These are phyloP conservation scores for Ormyrus thymus DNA, from an alignment of 2,888 invertebrate species.

Conservation along the genomic window DNA sequence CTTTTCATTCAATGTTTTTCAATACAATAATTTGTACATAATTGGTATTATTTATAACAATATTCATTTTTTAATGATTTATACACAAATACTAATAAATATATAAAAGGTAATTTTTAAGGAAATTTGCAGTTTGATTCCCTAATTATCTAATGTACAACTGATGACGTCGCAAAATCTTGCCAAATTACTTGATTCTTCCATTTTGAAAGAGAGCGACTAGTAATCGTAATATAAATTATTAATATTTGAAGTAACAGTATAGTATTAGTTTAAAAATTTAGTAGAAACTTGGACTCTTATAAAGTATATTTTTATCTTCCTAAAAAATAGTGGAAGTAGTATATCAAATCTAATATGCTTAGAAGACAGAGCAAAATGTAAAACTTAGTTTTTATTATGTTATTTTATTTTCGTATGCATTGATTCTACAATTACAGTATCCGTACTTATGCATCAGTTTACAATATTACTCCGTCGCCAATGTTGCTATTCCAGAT, in stretches of 20 bases:
- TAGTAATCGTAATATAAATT: background rate
- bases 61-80: too few species aligned
- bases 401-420: background rate
- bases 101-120: slow-evolving; percentile 33
- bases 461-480: slow-evolving; percentile 2
- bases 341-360: too few species aligned
- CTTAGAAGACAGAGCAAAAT: background rate
- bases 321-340: too few species aligned
- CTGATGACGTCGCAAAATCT: slow-evolving; percentile 19
- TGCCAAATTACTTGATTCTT: slow-evolving; percentile 47
- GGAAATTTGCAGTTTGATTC: slow-evolving; percentile 28
- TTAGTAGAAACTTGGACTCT: background rate
- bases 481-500: background rate
- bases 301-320: too few species aligned
- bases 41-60: too few species aligned
- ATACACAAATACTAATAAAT: too few species aligned
- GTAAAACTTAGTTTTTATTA: slow-evolving; percentile 1
- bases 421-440: background rate
- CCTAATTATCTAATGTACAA: slow-evolving; percentile 35
- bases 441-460: background rate
- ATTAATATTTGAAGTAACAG: slow-evolving; percentile 27
- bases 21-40: too few species aligned
- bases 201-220: slow-evolving; percentile 10
- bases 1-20: too few species aligned
- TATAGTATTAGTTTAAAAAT: slow-evolving; percentile 10